Conservation (phyloP, 1,140 invertebrate genomes). For the Drosophila pachea region DNA sequence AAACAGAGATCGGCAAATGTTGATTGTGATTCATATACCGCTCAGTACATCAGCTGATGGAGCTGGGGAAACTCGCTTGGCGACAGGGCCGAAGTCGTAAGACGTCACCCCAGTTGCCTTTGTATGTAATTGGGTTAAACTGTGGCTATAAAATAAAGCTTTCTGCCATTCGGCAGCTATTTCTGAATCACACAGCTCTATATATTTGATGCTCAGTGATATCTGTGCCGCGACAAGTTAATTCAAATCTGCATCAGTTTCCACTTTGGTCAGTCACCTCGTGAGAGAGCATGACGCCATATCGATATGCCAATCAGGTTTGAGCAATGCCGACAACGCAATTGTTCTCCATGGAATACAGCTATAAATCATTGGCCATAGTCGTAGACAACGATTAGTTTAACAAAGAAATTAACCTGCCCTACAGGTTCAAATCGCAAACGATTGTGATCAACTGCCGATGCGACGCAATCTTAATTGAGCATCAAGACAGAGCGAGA, state of each 20-base stretch:
- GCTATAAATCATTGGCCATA: constrained; percentile 15
- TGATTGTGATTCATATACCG: constrained; percentile 38
- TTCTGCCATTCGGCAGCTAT: no score
- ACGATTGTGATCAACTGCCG: background rate
- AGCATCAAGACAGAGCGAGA: constrained; percentile 10
- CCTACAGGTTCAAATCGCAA: background rate
- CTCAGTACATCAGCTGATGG: constrained; percentile 20
- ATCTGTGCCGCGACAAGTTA: background rate
- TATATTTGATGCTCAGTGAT: background rate
- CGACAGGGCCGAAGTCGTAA: no score
- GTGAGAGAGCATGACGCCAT: constrained; percentile 30
- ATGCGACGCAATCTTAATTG: constrained; percentile 33
- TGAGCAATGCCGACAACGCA: constrained; percentile 27
- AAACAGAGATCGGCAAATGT: constrained; percentile 20
- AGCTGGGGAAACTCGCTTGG: no score
- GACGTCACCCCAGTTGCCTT: no score
- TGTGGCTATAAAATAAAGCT: no score
- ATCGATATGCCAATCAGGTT: constrained; percentile 21
- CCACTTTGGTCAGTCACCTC: constrained; percentile 36
- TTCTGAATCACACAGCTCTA: no score
- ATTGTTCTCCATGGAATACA: constrained; percentile 19
- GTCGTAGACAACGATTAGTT: constrained; percentile 14
- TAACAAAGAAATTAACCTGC: constrained; percentile 27
- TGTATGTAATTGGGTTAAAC: no score
- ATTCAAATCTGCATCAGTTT: background rate